phyloP scores from a whole-genome alignment of 2,797 vertebrate genomes.

The Amniataba percoides region DNA sequence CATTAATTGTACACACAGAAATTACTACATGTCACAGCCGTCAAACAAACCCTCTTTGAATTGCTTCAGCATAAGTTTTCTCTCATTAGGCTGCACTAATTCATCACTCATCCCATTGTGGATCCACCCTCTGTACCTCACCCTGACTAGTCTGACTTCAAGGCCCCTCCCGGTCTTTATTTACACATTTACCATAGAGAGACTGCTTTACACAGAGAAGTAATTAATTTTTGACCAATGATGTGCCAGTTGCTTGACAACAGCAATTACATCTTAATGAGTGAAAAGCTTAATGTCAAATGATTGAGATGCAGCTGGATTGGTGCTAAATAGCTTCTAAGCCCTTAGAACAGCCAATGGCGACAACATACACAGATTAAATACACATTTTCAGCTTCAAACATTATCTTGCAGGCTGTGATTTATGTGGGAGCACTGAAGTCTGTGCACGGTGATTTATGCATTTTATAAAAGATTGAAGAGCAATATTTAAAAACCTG shows the following conservation, averaged over 20 bases:
- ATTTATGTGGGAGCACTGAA: slow-evolving; percentile 47
- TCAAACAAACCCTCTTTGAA: slow-evolving; percentile 50
- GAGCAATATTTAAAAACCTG: slow-evolving; percentile 22
- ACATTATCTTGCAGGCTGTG: slow-evolving; percentile 32
- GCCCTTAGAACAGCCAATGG: slow-evolving; percentile 54
- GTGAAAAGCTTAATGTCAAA: slow-evolving; percentile 76
- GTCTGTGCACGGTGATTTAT: slow-evolving; percentile 34
- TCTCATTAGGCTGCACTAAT: slow-evolving; percentile 61
- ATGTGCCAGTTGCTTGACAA: slow-evolving; percentile 80
- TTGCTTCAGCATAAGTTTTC: slow-evolving; percentile 43
- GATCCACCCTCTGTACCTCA: slow-evolving; percentile 38
- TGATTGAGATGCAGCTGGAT: slow-evolving; percentile 77
- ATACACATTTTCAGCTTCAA: slow-evolving; percentile 61
- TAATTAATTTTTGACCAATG: slow-evolving; percentile 82
- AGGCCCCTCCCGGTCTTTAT: slow-evolving; percentile 72
- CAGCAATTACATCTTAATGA: slow-evolving; percentile 83
- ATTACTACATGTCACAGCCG: slow-evolving; percentile 18
- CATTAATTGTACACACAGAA: slow-evolving; percentile 47
- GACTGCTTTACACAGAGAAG: slow-evolving; percentile 70
- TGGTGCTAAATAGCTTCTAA: slow-evolving; percentile 72
- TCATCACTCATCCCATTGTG: slow-evolving; percentile 60
- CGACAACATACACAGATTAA: slow-evolving; percentile 49
- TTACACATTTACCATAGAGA: slow-evolving; percentile 77
- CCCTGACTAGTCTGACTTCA: slow-evolving; percentile 58
- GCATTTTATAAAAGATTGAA: slow-evolving; percentile 36